phyloP scores from a whole-genome alignment of 2,113 vertebrate species.

The Euleptes europaea region DNA sequence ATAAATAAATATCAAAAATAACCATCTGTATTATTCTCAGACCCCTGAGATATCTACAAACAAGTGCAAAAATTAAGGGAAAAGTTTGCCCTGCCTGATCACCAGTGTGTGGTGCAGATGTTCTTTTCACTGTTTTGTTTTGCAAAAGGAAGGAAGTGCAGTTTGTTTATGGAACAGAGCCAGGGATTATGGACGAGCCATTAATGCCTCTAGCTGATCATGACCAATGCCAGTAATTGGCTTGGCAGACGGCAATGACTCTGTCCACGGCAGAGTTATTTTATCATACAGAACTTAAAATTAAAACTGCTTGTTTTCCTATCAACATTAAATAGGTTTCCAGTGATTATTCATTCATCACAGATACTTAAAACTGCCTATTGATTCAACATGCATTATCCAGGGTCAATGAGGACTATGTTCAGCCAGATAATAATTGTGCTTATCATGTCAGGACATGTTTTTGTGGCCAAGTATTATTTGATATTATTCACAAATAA shows the following conservation, averaged over 20 bases:
- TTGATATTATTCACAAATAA: fast-evolving
- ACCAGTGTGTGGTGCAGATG: not conserved
- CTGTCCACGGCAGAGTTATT: fast-evolving
- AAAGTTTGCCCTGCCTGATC: not conserved
- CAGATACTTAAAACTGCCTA: not conserved
- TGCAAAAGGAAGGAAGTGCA: not conserved
- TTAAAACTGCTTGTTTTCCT: not conserved
- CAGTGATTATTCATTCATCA: not conserved
- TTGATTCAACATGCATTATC: not conserved
- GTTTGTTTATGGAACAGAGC: not conserved
- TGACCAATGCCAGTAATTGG: not conserved
- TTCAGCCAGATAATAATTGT: not conserved
- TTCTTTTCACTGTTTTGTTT: not conserved
- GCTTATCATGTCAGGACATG: not conserved
- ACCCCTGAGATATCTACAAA: not conserved
- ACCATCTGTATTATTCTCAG: fast-evolving
- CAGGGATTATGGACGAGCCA: not conserved
- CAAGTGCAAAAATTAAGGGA: not conserved
- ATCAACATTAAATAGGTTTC: not conserved
- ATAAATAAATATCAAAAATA: constrained; percentile 19
- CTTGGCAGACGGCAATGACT: not conserved
- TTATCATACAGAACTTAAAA: not conserved
- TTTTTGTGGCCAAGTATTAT: constrained; percentile 3
- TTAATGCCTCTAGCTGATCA: not conserved
- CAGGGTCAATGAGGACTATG: not conserved